Evolutionary conservation across 2,888 invertebrate species (phyloP).

Genomic region (Pterobdella sp.): DNA sequence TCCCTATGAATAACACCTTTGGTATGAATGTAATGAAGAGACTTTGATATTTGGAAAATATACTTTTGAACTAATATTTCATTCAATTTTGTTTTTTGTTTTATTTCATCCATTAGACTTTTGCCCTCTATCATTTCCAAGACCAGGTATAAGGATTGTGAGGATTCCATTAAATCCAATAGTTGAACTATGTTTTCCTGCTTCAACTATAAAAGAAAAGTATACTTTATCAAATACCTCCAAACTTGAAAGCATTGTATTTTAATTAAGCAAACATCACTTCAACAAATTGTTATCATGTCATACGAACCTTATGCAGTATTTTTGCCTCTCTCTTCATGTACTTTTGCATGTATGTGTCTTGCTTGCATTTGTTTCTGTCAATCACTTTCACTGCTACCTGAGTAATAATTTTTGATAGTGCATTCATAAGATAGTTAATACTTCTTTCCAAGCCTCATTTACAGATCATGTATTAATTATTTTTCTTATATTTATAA

Average conservation of each 20-base stretch:
- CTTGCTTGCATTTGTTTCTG: not conserved
- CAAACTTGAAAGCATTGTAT: no score
- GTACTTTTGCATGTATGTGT: not conserved
- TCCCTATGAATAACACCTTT: not conserved
- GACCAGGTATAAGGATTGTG: not conserved
- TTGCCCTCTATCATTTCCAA: not conserved
- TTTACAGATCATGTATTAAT: no score
- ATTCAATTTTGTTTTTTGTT: not conserved
- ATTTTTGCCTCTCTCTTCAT: not conserved
- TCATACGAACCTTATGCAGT: not conserved
- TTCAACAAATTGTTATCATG: not conserved
- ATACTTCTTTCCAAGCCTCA: no score
- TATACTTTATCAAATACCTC: no score
- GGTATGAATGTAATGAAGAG: not conserved
- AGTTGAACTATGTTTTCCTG: not conserved
- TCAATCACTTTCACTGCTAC: not conserved
- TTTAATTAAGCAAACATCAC: not conserved
- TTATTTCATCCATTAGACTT: not conserved
- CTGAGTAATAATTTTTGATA: not conserved
- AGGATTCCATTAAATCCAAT: not conserved
- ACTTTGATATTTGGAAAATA: not conserved
- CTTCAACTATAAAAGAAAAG: not conserved
- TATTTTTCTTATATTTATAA: no score
- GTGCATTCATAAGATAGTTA: no score
- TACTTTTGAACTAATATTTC: not conserved